phyloP scores from a whole-genome alignment of 2,113 vertebrate genomes.

The Apeltes quadracus region DNA sequence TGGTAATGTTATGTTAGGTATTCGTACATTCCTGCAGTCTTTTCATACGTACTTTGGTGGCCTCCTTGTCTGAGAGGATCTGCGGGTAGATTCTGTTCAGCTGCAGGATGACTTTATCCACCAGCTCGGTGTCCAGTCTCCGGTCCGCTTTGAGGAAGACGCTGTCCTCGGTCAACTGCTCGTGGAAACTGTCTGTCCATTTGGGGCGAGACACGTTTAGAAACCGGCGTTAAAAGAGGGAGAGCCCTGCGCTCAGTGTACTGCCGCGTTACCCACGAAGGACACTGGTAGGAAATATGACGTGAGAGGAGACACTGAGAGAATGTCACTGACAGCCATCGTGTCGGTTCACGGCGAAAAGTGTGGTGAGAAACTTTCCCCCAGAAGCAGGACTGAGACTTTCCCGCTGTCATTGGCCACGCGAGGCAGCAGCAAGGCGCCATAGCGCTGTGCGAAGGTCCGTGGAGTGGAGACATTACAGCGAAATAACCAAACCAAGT shows the following conservation, averaged over 20 bases:
- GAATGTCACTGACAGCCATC: neutral
- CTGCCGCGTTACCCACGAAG: neutral
- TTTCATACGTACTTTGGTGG: conserved; percentile 84
- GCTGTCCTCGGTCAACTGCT: conserved; percentile 88
- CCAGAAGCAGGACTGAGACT: conserved; percentile 13
- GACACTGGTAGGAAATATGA: neutral
- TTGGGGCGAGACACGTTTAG: neutral
- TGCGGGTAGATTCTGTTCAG: conserved; percentile 97
- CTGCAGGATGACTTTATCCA: conserved; percentile 94
- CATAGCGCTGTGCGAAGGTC: neutral
- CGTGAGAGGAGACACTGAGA: neutral
- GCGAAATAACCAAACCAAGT: no score
- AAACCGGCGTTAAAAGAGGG: neutral
- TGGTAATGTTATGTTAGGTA: neutral
- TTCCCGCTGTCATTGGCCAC: conserved; percentile 11
- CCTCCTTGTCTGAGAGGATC: conserved; percentile 92
- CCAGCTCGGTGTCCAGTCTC: conserved; percentile 87
- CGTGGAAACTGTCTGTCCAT: conserved; percentile 80
- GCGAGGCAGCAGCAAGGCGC: neutral
- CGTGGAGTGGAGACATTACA: neutral
- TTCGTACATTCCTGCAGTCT: neutral
- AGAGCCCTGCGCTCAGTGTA: neutral
- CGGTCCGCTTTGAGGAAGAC: conserved; percentile 84
- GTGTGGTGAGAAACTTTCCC: conserved; percentile 44
- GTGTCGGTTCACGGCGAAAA: neutral